Percentiles rank a stretch among this genome's conserved stretches.
phyloP scores from a whole-genome alignment of 1,140 invertebrate genomes.

The Megalopta genalis region DNA sequence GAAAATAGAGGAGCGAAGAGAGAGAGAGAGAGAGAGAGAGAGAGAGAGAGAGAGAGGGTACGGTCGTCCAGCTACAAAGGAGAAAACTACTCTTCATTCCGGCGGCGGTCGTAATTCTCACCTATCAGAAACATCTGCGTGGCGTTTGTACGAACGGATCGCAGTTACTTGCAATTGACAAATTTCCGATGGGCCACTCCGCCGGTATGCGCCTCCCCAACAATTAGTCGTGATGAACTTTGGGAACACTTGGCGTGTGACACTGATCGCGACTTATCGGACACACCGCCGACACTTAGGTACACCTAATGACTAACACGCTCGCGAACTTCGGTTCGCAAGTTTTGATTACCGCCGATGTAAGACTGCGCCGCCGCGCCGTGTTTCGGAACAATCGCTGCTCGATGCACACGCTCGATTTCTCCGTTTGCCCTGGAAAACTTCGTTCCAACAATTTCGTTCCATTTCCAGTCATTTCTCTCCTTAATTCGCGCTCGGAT shows the following conservation, averaged over 20 bases:
- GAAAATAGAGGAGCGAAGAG: not conserved
- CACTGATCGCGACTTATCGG: conserved; percentile 56
- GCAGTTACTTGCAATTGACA: conserved; percentile 64
- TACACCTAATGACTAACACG: conserved; percentile 18
- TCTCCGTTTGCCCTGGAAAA: too few species aligned
- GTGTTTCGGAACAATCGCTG: not conserved
- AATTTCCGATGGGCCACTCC: conserved; percentile 62
- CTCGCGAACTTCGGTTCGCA: not conserved
- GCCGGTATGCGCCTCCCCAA: conserved; percentile 52
- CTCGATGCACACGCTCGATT: not conserved
- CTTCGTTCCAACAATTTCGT: not conserved
- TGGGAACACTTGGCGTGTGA: conserved; percentile 57
- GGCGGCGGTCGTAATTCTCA: conserved; percentile 57
- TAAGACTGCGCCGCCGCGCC: too few species aligned
- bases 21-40: conserved; percentile 15
- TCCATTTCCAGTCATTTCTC: too few species aligned
- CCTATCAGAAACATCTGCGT: conserved; percentile 64
- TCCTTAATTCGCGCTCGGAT: too few species aligned
- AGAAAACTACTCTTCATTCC: conserved; percentile 48
- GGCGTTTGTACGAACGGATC: conserved; percentile 55
- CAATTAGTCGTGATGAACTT: conserved; percentile 63
- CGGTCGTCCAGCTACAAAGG: conserved; percentile 9
- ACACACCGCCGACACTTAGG: conserved; percentile 17
- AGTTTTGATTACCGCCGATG: not conserved
- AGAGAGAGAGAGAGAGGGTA: conserved; percentile 4